Conservation (phyloP, 2,113 vertebrate genomes). For the Syngnathus scovelli region DNA sequence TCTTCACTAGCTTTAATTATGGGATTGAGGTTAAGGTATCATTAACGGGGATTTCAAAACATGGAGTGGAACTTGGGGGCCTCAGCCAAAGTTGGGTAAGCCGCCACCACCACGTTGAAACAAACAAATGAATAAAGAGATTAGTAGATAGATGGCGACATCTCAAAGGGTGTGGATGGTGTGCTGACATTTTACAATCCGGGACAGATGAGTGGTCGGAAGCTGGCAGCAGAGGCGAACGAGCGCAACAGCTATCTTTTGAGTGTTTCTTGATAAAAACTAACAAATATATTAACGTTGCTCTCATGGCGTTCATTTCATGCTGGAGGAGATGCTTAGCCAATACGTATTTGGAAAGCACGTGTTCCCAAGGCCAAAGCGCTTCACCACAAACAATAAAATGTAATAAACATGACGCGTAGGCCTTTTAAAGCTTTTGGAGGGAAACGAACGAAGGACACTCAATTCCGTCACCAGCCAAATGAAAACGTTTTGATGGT, state of each 20-base stretch:
- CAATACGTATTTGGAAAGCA: constrained; percentile 35
- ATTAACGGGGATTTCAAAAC: constrained; percentile 53
- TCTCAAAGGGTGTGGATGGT: no score
- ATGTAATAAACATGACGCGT: constrained; percentile 27
- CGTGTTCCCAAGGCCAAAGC: constrained; percentile 31
- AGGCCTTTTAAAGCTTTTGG: neutral
- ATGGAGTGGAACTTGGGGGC: constrained; percentile 42
- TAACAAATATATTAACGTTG: constrained; percentile 43
- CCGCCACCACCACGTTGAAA: no score
- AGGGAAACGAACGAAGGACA: neutral
- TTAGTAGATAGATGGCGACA: constrained; percentile 38
- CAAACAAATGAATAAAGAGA: no score
- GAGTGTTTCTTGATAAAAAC: constrained; percentile 48
- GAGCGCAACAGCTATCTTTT: constrained; percentile 43
- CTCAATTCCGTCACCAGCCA: neutral
- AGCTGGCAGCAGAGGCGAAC: constrained; percentile 34
- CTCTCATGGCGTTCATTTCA: constrained; percentile 48
- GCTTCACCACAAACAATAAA: neutral
- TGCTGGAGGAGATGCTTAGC: constrained; percentile 36
- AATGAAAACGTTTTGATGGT: neutral
- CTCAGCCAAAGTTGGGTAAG: constrained; percentile 31
- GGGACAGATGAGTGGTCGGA: constrained; percentile 61
- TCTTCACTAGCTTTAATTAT: constrained; percentile 46
- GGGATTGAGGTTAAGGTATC: constrained; percentile 57
- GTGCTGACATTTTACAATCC: constrained; percentile 52